Conservation (phyloP, 2,113 vertebrate genomes). For the Murina feae region DNA sequence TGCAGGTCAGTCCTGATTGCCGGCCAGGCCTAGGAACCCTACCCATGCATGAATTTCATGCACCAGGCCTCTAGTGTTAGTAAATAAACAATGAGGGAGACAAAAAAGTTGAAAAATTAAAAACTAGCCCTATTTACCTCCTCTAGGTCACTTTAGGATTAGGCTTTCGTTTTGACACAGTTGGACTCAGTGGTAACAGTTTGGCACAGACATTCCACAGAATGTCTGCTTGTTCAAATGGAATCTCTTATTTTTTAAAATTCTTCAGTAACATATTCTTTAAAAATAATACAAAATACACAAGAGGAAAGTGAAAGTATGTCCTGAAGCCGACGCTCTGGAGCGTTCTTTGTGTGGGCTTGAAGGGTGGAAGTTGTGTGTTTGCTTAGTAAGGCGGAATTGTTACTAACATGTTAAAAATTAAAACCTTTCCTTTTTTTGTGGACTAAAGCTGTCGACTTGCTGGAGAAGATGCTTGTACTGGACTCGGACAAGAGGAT, state of each 20-base stretch:
- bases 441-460: slow-evolving; percentile 88
- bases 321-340: neutral
- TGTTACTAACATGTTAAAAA: neutral
- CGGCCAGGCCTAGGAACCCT: no score
- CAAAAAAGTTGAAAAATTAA: neutral
- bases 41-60: no score
- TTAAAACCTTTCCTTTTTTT: neutral
- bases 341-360: neutral
- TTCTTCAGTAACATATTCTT: neutral
- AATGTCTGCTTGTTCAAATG: neutral
- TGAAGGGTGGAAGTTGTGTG: neutral
- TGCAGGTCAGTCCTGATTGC: no score
- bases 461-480: slow-evolving; percentile 98
- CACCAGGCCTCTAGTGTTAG: no score
- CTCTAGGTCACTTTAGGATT: neutral
- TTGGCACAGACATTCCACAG: neutral
- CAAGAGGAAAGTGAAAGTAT: neutral
- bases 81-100: neutral
- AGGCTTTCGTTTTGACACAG: neutral
- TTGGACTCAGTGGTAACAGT: neutral
- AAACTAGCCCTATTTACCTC: neutral
- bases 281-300: neutral
- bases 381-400: neutral
- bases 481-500: slow-evolving; percentile 97
- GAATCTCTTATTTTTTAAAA: neutral